phyloP scores from a whole-genome alignment of 2,113 vertebrate species.

The Pheucticus melanocephalus region DNA sequence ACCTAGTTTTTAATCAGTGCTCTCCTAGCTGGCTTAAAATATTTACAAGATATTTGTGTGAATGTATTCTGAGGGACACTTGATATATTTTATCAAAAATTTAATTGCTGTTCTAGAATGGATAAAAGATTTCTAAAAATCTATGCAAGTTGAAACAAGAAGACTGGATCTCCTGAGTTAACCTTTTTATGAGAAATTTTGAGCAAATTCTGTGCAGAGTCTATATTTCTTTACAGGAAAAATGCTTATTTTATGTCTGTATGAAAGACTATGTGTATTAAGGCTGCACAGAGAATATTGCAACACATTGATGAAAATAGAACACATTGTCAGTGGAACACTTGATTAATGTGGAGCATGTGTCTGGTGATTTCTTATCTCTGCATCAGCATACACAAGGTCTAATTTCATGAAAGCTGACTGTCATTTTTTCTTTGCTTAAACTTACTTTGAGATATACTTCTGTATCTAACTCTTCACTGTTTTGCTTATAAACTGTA shows the following conservation, averaged over 20 bases:
- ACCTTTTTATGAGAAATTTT: not conserved
- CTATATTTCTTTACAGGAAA: not conserved
- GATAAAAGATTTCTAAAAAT: not conserved
- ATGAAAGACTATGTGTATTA: not conserved
- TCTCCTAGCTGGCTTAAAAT: not conserved
- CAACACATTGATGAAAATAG: not conserved
- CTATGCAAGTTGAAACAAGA: not conserved
- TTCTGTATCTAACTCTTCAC: not conserved
- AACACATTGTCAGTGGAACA: not conserved
- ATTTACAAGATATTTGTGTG: not conserved
- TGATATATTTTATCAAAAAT: not conserved
- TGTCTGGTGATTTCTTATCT: not conserved
- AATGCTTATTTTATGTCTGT: not conserved
- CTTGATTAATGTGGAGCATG: not conserved
- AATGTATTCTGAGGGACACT: not conserved
- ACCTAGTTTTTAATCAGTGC: not conserved
- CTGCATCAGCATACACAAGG: not conserved
- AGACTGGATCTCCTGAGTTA: not conserved
- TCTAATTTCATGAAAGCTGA: not conserved
- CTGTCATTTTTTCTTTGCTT: not conserved
- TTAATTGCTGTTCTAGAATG: not conserved
- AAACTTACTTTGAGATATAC: not conserved
- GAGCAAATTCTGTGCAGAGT: not conserved
- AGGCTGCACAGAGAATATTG: not conserved
- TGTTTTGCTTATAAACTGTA: not conserved